These are phyloP conservation scores for Epinotia nisella DNA, from an alignment of 2,888 invertebrate genomes.

Conservation along the genomic window DNA sequence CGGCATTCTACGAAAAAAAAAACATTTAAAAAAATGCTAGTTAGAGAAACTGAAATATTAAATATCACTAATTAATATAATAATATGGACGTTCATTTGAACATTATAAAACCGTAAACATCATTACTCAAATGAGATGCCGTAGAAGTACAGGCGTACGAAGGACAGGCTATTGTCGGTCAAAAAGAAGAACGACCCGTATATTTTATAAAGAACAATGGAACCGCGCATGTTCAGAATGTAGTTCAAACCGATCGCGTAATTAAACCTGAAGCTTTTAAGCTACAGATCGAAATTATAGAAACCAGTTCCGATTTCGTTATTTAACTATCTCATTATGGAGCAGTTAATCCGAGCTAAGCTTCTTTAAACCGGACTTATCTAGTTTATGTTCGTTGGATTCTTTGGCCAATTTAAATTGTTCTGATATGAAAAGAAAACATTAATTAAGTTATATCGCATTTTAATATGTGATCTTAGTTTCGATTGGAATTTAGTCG, in stretches of 20 bases:
- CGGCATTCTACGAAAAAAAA: too few species aligned
- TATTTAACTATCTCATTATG: slow-evolving; percentile 57
- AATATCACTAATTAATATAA: too few species aligned
- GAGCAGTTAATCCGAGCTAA: slow-evolving; percentile 60
- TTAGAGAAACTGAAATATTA: too few species aligned
- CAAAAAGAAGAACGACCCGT: too few species aligned
- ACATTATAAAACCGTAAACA: too few species aligned
- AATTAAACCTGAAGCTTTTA: slow-evolving; percentile 71
- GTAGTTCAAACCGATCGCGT: slow-evolving; percentile 62
- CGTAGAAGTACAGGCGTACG: too few species aligned
- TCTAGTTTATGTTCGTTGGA: slow-evolving; percentile 68
- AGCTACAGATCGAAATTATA: slow-evolving; percentile 63
- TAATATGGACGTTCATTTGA: too few species aligned
- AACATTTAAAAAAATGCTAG: too few species aligned
- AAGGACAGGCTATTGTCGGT: too few species aligned
- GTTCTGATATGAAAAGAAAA: slow-evolving; percentile 53
- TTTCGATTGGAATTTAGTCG: slow-evolving; percentile 26
- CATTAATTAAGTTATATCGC: slow-evolving; percentile 57
- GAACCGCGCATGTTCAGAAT: slow-evolving; percentile 54
- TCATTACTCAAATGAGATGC: too few species aligned
- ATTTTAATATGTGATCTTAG: slow-evolving; percentile 33
- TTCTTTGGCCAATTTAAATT: slow-evolving; percentile 60
- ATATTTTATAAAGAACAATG: slow-evolving; percentile 47
- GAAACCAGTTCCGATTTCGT: slow-evolving; percentile 66
- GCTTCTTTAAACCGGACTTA: slow-evolving; percentile 62